A percentile compares a stretch with the other conserved stretches of the same genome.
Conservation (phyloP, 2,888 invertebrate species). For the Rotaria magnacalcarata region DNA sequence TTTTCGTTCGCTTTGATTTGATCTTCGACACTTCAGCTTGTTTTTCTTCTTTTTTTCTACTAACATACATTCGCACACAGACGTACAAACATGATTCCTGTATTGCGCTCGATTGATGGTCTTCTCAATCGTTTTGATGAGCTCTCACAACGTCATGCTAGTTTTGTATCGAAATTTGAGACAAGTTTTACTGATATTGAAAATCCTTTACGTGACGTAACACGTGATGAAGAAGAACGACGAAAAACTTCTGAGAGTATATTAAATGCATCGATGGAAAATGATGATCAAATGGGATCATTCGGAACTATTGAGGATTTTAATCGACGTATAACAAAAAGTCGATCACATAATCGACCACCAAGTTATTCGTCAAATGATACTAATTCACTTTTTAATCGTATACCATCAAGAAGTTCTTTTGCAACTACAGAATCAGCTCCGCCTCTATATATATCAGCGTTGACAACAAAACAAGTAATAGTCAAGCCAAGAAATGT, state of each 20-base stretch:
- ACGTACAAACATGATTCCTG: background rate
- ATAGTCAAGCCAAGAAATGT: background rate
- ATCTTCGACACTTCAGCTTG: background rate
- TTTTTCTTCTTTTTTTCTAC: background rate
- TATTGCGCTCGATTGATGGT: background rate
- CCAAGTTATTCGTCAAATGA: background rate
- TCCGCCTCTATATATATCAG: background rate
- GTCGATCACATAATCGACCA: background rate
- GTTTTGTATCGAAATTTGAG: background rate
- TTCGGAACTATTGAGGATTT: background rate
- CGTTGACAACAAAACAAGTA: background rate
- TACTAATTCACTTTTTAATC: background rate
- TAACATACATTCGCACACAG: background rate
- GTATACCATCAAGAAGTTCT: background rate
- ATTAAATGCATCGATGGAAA: background rate
- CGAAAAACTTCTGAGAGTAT: background rate
- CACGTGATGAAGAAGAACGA: background rate
- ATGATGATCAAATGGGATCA: background rate
- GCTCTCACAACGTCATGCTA: background rate
- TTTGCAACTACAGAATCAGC: background rate
- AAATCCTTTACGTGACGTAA: background rate
- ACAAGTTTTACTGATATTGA: background rate
- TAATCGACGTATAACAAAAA: background rate
- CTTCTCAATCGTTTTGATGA: background rate
- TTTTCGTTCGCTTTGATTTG: background rate